Base-by-base conservation (phyloP, 2,888 invertebrate species). In the Sesamia inferens region DNA sequence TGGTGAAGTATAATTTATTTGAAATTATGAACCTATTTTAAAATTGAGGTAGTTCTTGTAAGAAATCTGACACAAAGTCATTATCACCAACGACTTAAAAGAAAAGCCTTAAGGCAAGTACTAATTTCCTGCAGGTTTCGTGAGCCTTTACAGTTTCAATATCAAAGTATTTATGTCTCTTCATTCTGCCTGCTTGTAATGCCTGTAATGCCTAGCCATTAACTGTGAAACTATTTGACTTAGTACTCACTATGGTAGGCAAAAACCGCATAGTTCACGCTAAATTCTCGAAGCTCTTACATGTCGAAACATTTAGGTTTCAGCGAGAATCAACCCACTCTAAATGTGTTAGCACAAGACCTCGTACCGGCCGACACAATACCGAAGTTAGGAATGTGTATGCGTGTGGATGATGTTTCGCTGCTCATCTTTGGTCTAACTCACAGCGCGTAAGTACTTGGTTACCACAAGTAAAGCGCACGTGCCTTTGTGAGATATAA, bases 151-250 rank as follows among this genome's bases (percentile, higher is more conserved):
- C 19, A 24, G 24, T 31, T 31, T 64, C 14, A 48, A 24, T 31
- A 48, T 19, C 19, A 64, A 48, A 64, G 48, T 16, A 31, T 31
- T 31, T 31, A 31, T 22, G 22, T 19, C 19, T 48, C 22, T 19
- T 48, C 47, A 48, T 48, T n/a, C n/a, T n/a, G n/a, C n/a, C n/a
- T n/a, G n/a, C n/a, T n/a, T n/a, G n/a, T n/a, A n/a, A n/a, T n/a
- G n/a, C 31, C 16, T 59, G 7, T 58, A 66, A 22, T 76, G 14
- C 8, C 48, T 42, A 22, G 5, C 16, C 47, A 10, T 47, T 14
- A 58, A 39, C n/a, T 48, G 24, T 31, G 48, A 78, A 71, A 76
- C 31, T 57, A 71, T 78, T 76, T 42, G 2, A 62, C 55, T 62
- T 39, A 13, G 39, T 2, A 39, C 13, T 10, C 13, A 47, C n/a